Percentiles rank a stretch among this genome's conserved stretches.
phyloP scores from a whole-genome alignment of 2,113 vertebrate species.

The Paradisaea rubra region DNA sequence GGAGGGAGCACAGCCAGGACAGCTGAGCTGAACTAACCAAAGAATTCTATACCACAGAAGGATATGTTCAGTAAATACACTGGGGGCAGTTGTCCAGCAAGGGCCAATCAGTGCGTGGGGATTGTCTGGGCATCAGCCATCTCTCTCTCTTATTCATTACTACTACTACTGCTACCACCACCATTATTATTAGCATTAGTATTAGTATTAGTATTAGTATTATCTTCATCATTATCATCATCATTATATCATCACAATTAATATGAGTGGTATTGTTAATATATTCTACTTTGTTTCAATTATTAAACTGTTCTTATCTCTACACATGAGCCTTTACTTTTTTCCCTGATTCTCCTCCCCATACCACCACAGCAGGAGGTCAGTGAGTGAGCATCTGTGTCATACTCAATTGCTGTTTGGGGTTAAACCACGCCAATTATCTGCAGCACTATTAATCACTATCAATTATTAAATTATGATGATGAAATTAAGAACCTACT shows the following conservation, averaged over 20 bases:
- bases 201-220: accelerated
- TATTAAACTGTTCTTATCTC: neutral
- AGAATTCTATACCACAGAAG: neutral
- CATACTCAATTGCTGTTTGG: neutral
- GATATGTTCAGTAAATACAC: neutral
- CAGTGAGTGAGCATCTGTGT: neutral
- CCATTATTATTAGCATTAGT: accelerated
- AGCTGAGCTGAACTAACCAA: neutral
- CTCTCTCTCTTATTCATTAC: neutral
- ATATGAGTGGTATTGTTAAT: neutral
- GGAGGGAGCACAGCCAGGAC: neutral
- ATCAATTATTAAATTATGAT: neutral
- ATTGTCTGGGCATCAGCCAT: neutral
- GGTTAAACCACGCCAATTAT: neutral
- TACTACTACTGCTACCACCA: neutral
- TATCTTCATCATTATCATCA: neutral
- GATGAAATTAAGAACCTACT: neutral
- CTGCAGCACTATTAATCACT: neutral
- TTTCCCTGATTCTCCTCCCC: neutral
- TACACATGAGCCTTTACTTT: neutral
- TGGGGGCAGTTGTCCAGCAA: neutral
- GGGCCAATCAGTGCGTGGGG: accelerated
- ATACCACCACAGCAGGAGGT: neutral
- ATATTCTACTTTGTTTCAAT: neutral
- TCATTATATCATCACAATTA: neutral